Evolutionary conservation across 2,888 invertebrate genomes (phyloP), one percentile per base, ranked within the genome.

Genomic region (Notodromas monacha): DNA sequence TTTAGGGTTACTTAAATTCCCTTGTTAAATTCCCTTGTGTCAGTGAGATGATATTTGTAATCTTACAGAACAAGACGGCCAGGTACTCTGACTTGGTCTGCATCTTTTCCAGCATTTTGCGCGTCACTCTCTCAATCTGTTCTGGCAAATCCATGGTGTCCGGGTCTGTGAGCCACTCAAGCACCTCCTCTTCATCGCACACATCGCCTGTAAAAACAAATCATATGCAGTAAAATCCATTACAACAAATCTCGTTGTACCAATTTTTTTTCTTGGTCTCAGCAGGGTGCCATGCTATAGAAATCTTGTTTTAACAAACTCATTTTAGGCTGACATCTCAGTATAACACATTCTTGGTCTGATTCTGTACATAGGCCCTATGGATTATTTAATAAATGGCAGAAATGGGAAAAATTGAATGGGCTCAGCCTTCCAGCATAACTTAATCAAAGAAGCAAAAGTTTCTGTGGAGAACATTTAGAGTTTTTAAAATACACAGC

Each of bases 131-230:
- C 48, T 81, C 81, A 31, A 81, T 81, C 39, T 41, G 40, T 30
- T 81, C 81, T 4, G 72, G 74, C 35, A 79, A 56, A 49, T 81
- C 79, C 79, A 81, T 79, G 41, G 79, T 81, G 41, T 73, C 72
- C 0, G 79, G 79, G 47, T 77, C 70, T 0, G 79, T 81, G 10
- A 81, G 51, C 79, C 79, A 81, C 45, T 81, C 81, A 15, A 81
- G 55, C 33, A 76, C 60, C 41, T 66, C 65, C 50, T 76, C 74
- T 46, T 77, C 77, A 42, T 74, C 74, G 40, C 77, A 76, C 36
- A 81, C 69, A 41, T 81, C 79, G 10, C 79, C 52, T 50, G 38
- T 14, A n/a, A n/a, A n/a, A n/a, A 8, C 28, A 27, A 5, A 27
- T 6, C 11, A 27, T 27, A 12, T 12, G 8, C 12, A 27, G 6